phyloP scores from a whole-genome alignment of 1,140 invertebrate genomes.

The Diabrotica undecimpunctata region DNA sequence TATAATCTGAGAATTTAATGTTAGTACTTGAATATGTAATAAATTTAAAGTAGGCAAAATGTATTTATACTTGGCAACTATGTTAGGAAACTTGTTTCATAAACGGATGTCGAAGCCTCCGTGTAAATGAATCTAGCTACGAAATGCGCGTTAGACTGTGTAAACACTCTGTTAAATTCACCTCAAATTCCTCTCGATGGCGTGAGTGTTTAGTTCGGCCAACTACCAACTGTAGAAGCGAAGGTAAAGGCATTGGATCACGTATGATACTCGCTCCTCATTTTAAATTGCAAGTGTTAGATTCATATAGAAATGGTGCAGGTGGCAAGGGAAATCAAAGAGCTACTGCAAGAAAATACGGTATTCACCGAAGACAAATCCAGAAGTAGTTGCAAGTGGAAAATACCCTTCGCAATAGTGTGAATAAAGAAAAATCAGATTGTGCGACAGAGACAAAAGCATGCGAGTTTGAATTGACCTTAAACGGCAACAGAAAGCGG shows the following conservation, averaged over 20 bases:
- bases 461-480: slow-evolving; percentile 26
- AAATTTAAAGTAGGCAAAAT: slow-evolving; percentile 24
- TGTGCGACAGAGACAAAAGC: slow-evolving; percentile 52
- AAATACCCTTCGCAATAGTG: slow-evolving; percentile 64
- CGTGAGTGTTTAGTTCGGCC: slow-evolving; percentile 47
- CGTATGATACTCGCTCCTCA: slow-evolving; percentile 77
- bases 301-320: slow-evolving; percentile 75
- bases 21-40: not conserved
- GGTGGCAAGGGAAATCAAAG: slow-evolving; percentile 82
- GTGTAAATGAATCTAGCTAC: slow-evolving; percentile 27
- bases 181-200: slow-evolving; percentile 38
- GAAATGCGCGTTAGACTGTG: slow-evolving; percentile 24
- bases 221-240: slow-evolving; percentile 42
- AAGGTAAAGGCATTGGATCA: slow-evolving; percentile 63
- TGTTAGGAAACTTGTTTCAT: slow-evolving; percentile 61
- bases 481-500: slow-evolving; percentile 40
- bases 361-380: slow-evolving; percentile 79
- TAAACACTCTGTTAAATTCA: slow-evolving; percentile 24
- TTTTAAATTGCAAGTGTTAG: slow-evolving; percentile 81
- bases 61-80: slow-evolving; percentile 48
- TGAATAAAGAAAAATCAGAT: slow-evolving; percentile 44
- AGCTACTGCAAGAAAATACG: slow-evolving; percentile 81
- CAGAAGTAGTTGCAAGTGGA: slow-evolving; percentile 87
- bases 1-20: not conserved
- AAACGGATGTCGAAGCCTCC: slow-evolving; percentile 59